Base-by-base conservation (phyloP, 1,140 invertebrate genomes). In the Eurosta solidaginis region DNA sequence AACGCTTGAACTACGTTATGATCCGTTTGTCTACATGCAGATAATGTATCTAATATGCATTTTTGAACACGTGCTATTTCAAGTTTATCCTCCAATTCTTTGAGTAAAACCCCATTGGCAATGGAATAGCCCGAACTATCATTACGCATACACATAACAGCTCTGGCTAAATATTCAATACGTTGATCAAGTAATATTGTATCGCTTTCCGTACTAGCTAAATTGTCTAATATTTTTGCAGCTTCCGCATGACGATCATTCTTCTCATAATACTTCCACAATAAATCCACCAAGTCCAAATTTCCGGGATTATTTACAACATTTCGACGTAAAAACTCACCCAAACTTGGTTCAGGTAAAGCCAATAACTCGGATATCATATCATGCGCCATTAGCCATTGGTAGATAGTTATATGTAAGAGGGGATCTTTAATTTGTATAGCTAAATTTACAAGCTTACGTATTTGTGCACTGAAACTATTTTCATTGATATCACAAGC, bases 221-320 rank as follows among this genome's bases (percentile, higher is more conserved):
- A 89, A 80, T 93, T 93, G 78, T 96, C 92, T 0, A 99, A 89
- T 77, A 98, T 96, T 82, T 94, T 93, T 2, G 98, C 97, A n/a
- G 97, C 97, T 10, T 95, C 94, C 9, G 93, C 91, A 87, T 97
- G 97, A 86, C 98, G 96, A 40, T 94, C 93, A 83, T 93, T 95
- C 83, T 94, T 94, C 86, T 99, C 97, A 84, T 99, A 97, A 87
- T 95, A 97, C 87, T 97, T 97, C 97, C 97, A 99, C 17, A 99
- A 89, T 77, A 99, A 89, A 88, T 99, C 96, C 54, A 96, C 91
- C 5, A 95, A 91, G 74, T 91, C 90, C 1, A 93, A 88, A 78
- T 91, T 90, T 25, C 91, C 89, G 3, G 88, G 87, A 76, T 90
- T 88, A 50, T 88, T 85, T 49, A 88, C 83, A 1, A 91, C 88